Conservation (phyloP, 2,113 vertebrate genomes). For the Dendrocopos noguchii region DNA sequence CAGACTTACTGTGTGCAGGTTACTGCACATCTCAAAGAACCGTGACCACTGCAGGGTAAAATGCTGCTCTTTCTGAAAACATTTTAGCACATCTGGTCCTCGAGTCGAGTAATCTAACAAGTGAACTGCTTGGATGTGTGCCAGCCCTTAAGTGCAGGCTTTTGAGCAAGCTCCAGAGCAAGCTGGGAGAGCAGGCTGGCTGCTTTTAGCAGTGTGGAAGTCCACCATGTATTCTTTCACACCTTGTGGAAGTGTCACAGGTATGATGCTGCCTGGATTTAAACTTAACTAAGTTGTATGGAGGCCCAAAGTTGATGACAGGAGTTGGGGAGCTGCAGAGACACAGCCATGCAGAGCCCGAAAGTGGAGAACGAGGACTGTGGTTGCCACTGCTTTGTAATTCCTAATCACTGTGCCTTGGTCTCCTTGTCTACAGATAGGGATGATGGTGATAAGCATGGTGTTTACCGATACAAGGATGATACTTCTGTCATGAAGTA, state of each 20-base stretch:
- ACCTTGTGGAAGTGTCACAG: background rate
- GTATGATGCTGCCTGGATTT: background rate
- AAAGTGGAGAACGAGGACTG: background rate
- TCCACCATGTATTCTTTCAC: background rate
- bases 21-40: conserved; percentile 37
- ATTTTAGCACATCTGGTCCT: conserved; percentile 66
- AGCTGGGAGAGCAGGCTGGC: background rate
- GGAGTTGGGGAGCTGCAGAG: background rate
- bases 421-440: background rate
- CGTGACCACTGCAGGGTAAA: conserved; percentile 11
- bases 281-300: background rate
- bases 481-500: background rate
- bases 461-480: background rate
- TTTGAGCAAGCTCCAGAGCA: conserved; percentile 7
- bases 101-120: conserved; percentile 29
- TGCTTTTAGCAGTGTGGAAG: background rate
- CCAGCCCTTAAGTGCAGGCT: conserved; percentile 42
- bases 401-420: background rate
- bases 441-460: background rate
- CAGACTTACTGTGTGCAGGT: background rate
- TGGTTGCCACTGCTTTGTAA: background rate
- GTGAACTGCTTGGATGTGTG: conserved; percentile 38
- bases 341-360: background rate
- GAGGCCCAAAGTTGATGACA: background rate
- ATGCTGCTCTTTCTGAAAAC: conserved; percentile 24